These are phyloP conservation scores for Lamellibrachia columna DNA, from an alignment of 2,888 invertebrate genomes.

Conservation along the genomic window DNA sequence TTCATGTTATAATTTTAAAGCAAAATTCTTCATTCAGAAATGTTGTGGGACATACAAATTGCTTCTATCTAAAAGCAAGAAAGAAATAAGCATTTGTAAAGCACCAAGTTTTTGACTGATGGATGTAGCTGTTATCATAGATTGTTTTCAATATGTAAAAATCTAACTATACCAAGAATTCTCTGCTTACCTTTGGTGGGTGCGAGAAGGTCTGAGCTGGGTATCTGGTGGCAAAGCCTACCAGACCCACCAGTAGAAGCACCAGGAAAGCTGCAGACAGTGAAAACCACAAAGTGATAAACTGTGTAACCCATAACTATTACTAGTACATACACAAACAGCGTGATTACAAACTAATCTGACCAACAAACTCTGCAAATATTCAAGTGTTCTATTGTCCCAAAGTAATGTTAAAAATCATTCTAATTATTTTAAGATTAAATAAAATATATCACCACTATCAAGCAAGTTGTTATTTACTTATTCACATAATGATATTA, in stretches of 20 bases:
- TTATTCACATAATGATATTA: too few relatives aligned
- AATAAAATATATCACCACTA: background rate
- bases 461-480: background rate
- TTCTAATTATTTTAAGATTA: background rate
- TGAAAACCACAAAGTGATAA: background rate
- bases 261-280: slow-evolving; percentile 40
- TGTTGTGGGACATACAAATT: too few relatives aligned
- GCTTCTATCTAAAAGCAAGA: too few relatives aligned
- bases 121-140: too few relatives aligned
- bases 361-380: background rate
- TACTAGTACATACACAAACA: background rate
- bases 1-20: too few relatives aligned
- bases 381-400: background rate
- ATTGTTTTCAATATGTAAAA: too few relatives aligned
- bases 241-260: slow-evolving; percentile 44
- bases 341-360: background rate
- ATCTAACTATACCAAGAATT: background rate
- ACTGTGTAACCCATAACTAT: background rate
- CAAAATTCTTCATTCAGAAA: too few relatives aligned
- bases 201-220: slow-evolving; percentile 33
- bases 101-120: too few relatives aligned
- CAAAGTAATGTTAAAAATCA: background rate
- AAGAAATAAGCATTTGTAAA: too few relatives aligned
- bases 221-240: slow-evolving; percentile 49
- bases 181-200: slow-evolving; percentile 29